A percentile compares a stretch with the other conserved stretches of the same genome.
phyloP scores from a whole-genome alignment of 2,797 vertebrate genomes.

The Channa striata region DNA sequence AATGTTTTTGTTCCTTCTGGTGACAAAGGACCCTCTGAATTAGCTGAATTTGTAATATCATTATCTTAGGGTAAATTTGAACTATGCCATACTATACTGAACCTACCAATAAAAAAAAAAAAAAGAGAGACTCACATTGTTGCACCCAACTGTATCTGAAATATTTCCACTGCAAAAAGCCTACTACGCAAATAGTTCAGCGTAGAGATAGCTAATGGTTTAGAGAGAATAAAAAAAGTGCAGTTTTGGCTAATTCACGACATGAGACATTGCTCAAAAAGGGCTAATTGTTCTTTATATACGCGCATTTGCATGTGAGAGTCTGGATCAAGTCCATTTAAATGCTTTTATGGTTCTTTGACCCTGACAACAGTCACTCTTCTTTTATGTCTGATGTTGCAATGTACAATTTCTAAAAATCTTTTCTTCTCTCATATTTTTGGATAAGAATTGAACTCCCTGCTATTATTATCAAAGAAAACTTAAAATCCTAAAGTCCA shows the following conservation, averaged over 20 bases:
- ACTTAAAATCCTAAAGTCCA: neutral
- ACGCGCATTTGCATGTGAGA: neutral
- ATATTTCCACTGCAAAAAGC: no score
- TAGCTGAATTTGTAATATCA: no score
- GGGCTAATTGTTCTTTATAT: slow-evolving; percentile 13
- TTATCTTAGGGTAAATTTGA: no score
- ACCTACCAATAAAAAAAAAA: no score
- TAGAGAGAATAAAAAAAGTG: neutral
- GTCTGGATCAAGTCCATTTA: neutral
- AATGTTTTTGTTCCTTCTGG: no score
- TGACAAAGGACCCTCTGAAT: no score
- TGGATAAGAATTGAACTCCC: neutral
- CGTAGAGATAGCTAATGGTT: no score
- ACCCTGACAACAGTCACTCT: neutral
- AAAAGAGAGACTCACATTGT: no score
- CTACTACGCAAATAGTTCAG: no score
- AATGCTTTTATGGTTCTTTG: neutral
- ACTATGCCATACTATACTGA: no score
- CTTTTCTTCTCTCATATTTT: neutral
- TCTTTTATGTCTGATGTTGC: neutral
- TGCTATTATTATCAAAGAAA: neutral
- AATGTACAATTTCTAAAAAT: neutral
- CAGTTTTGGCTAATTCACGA: neutral
- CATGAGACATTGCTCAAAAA: neutral
- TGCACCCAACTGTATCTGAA: no score